Evolutionary conservation across 2,113 vertebrate genomes (phyloP).

Genomic region (Nanorana parkeri): DNA sequence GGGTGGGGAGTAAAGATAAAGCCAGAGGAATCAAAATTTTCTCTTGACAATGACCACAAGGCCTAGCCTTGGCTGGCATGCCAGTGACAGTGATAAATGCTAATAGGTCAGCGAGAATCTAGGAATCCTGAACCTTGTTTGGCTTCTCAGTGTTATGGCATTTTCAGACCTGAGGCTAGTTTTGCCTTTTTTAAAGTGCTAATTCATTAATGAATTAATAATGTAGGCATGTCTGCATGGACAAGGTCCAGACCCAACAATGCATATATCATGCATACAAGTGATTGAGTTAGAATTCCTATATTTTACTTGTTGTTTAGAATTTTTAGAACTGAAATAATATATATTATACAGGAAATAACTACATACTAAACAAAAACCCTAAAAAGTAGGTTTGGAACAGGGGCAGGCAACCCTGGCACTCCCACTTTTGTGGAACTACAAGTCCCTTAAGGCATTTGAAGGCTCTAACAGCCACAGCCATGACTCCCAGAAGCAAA

Average conservation of each 20-base stretch:
- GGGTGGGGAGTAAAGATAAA: constrained; percentile 5
- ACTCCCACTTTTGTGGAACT: no score
- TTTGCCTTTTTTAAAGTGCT: constrained; percentile 49
- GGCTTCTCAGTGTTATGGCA: constrained; percentile 32
- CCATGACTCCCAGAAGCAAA: no score
- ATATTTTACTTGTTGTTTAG: no score
- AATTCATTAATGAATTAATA: constrained; percentile 25
- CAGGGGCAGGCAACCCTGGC: no score
- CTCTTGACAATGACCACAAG: constrained; percentile 77
- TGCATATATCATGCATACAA: constrained; percentile 7
- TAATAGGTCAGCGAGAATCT: constrained; percentile 55
- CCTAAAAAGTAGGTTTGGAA: no score
- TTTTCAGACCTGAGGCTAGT: constrained; percentile 39
- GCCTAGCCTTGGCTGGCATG: constrained; percentile 63
- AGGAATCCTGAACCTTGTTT: constrained; percentile 41
- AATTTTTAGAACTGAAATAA: no score
- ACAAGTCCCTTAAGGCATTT: no score
- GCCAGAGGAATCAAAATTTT: constrained; percentile 75
- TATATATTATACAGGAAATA: no score
- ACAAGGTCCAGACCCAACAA: constrained; percentile 6
- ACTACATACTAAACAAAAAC: no score
- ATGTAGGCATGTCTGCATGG: constrained; percentile 26
- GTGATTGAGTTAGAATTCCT: background rate
- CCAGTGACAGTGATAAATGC: constrained; percentile 66
- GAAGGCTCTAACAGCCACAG: no score